A percentile compares a stretch with the other conserved stretches of the same genome.
phyloP scores from a whole-genome alignment of 2,888 invertebrate species.

The Bhutanitis thaidina region DNA sequence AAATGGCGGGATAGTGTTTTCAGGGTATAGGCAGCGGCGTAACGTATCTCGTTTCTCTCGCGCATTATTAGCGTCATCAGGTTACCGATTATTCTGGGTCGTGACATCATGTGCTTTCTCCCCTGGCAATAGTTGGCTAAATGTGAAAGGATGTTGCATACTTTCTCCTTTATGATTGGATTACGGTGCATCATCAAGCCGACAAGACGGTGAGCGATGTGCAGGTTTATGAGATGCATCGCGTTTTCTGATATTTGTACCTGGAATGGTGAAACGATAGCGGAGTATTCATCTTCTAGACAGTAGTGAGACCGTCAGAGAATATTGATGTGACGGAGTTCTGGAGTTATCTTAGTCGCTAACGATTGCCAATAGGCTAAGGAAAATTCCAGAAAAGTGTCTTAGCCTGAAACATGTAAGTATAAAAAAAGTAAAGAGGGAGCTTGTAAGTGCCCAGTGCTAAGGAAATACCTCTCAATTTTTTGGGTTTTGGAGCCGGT shows the following conservation, averaged over 20 bases:
- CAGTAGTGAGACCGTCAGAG: too few species aligned
- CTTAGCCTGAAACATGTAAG: too few species aligned
- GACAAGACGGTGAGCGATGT: constrained; percentile 56
- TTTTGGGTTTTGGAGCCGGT: too few species aligned
- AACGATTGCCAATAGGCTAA: too few species aligned
- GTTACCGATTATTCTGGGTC: constrained; percentile 45
- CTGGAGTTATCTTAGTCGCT: too few species aligned
- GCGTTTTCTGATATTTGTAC: constrained; percentile 64
- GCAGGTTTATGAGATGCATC: constrained; percentile 50
- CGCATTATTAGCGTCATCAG: constrained; percentile 51
- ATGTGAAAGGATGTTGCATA: constrained; percentile 50
- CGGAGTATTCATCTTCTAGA: too few species aligned
- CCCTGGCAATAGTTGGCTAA: constrained; percentile 54
- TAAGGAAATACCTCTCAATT: too few species aligned
- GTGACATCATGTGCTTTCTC: constrained; percentile 44
- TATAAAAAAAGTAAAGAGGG: too few species aligned
- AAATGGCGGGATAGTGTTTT: constrained; percentile 47
- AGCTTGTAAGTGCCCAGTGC: too few species aligned
- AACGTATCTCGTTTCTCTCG: constrained; percentile 61
- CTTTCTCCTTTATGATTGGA: constrained; percentile 59
- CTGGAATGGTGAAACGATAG: constrained; percentile 35
- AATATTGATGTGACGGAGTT: too few species aligned
- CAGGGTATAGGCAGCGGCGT: constrained; percentile 56
- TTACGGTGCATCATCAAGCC: constrained; percentile 52
- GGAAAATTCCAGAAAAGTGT: too few species aligned